Percentiles rank a stretch among this genome's conserved stretches.
These are phyloP conservation scores for Melikaiella ostensackeni DNA, from an alignment of 2,888 invertebrate genomes.

Conservation along the genomic window DNA sequence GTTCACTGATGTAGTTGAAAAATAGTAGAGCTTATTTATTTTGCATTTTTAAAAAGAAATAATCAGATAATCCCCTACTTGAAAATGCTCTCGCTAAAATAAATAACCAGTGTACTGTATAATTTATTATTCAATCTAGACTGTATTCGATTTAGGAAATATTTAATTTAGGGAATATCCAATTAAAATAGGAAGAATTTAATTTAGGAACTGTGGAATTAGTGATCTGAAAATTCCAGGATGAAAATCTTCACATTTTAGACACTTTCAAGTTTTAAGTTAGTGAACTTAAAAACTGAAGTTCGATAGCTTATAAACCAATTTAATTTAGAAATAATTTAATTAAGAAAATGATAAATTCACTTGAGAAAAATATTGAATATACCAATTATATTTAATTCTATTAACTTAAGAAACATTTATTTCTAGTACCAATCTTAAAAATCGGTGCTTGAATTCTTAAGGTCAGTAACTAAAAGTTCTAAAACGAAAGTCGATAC, in stretches of 20 bases:
- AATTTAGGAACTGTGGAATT: no score
- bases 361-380: neutral
- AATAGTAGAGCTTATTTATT: constrained; percentile 27
- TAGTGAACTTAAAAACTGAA: neutral
- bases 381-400: neutral
- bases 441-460: constrained; percentile 9
- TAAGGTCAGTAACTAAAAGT: constrained; percentile 12
- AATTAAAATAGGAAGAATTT: neutral
- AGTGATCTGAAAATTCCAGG: no score
- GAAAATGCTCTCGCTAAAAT: neutral
- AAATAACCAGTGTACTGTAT: neutral
- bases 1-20: constrained; percentile 40
- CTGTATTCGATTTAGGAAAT: neutral
- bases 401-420: neutral
- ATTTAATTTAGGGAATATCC: neutral
- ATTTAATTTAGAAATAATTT: neutral
- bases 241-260: no score
- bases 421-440: neutral
- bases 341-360: neutral
- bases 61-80: neutral
- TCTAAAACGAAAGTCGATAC: constrained; percentile 3
- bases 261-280: neutral
- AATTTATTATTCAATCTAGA: neutral
- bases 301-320: neutral
- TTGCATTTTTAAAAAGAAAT: neutral